These are phyloP conservation scores for Pocota personata DNA, from an alignment of 2,888 invertebrate genomes.

Conservation along the genomic window DNA sequence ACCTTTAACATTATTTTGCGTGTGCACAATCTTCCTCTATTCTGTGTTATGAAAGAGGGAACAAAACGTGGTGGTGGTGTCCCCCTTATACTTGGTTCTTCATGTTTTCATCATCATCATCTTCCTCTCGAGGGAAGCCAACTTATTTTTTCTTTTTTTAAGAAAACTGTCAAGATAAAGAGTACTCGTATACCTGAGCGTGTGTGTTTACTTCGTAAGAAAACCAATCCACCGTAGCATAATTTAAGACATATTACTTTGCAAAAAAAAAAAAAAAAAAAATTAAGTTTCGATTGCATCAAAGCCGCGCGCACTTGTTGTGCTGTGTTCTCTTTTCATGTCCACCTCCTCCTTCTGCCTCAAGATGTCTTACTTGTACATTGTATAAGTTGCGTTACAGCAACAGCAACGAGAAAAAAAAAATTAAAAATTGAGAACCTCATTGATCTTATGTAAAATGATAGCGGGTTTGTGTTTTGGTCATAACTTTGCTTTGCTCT, in stretches of 20 bases:
- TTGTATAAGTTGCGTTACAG: conserved; percentile 59
- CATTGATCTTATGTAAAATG: conserved; percentile 76
- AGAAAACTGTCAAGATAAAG: conserved; percentile 64
- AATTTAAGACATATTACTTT: conserved; percentile 73
- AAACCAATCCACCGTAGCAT: conserved; percentile 69
- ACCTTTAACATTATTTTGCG: conserved; percentile 60
- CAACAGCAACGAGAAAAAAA: conserved; percentile 37
- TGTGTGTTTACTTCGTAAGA: conserved; percentile 43
- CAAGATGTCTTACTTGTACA: conserved; percentile 70
- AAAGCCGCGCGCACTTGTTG: conserved; percentile 69
- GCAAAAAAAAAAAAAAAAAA: no score
- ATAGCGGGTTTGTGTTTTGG: conserved; percentile 77
- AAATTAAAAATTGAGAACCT: conserved; percentile 53
- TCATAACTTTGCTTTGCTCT: conserved; percentile 61
- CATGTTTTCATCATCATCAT: conserved; percentile 37
- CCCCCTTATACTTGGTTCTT: conserved; percentile 14
- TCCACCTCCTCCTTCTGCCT: conserved; percentile 29
- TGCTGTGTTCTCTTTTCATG: conserved; percentile 48
- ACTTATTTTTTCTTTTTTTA: no score
- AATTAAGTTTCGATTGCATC: conserved; percentile 72
- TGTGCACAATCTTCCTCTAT: conserved; percentile 60
- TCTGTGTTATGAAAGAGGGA: conserved; percentile 60
- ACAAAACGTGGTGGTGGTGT: conserved; percentile 20
- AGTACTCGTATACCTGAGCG: conserved; percentile 16
- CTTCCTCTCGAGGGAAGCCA: conserved; percentile 51